Conservation (phyloP, 2,113 vertebrate genomes). For the Semnornis frantzii region DNA sequence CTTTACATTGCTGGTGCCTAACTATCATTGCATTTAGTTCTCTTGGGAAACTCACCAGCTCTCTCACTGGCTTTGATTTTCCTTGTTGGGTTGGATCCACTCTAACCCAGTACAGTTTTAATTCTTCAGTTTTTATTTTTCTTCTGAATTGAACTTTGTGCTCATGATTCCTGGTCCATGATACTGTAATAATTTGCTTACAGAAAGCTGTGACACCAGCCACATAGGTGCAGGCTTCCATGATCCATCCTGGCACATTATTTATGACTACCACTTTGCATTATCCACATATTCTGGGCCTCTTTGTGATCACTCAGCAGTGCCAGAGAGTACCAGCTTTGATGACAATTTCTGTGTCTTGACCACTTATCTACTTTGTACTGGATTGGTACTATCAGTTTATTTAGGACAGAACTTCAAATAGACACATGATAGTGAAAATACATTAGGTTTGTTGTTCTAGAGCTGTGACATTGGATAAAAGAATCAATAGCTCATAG, state of each 20-base stretch:
- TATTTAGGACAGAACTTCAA: background rate
- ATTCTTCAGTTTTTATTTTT: background rate
- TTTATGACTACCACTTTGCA: background rate
- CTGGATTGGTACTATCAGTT: background rate
- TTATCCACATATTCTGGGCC: background rate
- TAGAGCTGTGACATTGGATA: background rate
- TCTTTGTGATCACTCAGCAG: background rate
- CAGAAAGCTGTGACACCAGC: background rate
- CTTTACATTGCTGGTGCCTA: background rate
- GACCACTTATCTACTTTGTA: background rate
- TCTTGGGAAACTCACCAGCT: background rate
- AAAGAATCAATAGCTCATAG: background rate
- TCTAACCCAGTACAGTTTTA: background rate
- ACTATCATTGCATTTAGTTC: background rate
- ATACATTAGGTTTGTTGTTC: background rate
- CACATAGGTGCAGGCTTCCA: background rate
- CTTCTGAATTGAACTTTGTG: background rate
- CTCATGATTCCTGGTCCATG: background rate
- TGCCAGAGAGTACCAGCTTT: background rate
- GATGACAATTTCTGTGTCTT: background rate
- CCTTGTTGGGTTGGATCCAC: background rate
- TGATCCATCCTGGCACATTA: accelerated
- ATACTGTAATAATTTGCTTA: background rate
- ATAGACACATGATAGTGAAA: background rate
- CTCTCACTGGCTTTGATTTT: background rate